Conservation (phyloP, 2,797 vertebrate genomes). For the Chaenodraco wilsoni region DNA sequence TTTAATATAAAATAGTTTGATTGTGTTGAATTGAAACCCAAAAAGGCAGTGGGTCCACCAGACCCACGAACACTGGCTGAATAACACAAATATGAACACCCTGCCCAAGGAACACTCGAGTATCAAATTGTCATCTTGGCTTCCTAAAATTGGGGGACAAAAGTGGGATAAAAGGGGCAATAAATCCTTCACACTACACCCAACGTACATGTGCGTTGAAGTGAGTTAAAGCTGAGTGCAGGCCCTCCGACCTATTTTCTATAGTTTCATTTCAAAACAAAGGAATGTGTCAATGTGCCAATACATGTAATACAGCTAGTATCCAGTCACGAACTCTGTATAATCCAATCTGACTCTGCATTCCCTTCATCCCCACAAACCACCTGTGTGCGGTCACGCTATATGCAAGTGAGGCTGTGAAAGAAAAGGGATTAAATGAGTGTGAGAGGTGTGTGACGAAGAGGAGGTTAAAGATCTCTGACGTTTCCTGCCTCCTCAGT, state of each 20-base stretch:
- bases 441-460: conserved; percentile 50
- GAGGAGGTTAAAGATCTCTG: conserved; percentile 43
- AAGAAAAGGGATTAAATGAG: conserved; percentile 32
- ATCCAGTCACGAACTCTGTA: conserved; percentile 16
- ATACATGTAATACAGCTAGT: conserved; percentile 3
- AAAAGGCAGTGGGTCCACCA: too few relatives aligned
- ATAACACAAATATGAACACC: too few relatives aligned
- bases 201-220: background rate
- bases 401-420: conserved; percentile 4
- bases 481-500: conserved; percentile 45
- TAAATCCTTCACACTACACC: background rate
- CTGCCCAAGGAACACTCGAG: too few relatives aligned
- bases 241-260: conserved; percentile 8
- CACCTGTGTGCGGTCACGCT: conserved; percentile 47
- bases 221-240: background rate
- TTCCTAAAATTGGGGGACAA: background rate
- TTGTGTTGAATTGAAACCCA: too few relatives aligned
- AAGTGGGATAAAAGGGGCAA: background rate
- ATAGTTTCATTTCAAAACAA: conserved; percentile 9
- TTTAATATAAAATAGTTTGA: too few relatives aligned
- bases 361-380: conserved; percentile 27
- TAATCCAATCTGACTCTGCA: conserved; percentile 51
- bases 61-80: too few relatives aligned
- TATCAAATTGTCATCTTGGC: background rate
- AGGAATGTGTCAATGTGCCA: conserved; percentile 31